phyloP scores from a whole-genome alignment of 2,113 vertebrate genomes.

The Macroglossus sobrinus region DNA sequence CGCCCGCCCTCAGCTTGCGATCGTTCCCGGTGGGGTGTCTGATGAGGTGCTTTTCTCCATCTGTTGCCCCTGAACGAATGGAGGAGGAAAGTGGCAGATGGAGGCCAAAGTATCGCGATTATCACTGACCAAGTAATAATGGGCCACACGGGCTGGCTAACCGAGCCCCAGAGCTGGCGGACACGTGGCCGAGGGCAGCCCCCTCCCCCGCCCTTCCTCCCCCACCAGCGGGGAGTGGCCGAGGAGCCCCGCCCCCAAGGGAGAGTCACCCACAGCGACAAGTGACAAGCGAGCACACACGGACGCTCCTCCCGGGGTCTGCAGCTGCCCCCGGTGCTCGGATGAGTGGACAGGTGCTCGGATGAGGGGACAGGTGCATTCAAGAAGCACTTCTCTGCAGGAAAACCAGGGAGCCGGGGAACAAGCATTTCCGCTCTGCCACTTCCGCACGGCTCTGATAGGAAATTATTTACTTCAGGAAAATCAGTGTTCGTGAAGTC shows the following conservation, averaged over 20 bases:
- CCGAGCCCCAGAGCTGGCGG: background rate
- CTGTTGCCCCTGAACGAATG: background rate
- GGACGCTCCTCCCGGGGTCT: background rate
- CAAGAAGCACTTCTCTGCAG: background rate
- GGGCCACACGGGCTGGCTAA: background rate
- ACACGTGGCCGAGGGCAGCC: too few relatives aligned
- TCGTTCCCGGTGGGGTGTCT: background rate
- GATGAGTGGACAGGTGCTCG: background rate
- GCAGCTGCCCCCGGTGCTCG: background rate
- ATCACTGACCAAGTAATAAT: too few relatives aligned
- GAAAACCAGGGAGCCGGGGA: background rate
- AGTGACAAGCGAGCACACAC: fast-evolving
- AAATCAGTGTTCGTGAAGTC: background rate
- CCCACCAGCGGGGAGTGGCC: too few relatives aligned
- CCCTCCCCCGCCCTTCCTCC: too few relatives aligned
- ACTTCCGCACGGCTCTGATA: background rate
- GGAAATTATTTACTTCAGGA: background rate
- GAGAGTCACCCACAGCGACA: fast-evolving
- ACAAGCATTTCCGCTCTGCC: background rate
- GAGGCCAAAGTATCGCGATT: background rate
- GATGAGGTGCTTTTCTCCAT: background rate
- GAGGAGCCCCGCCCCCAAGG: background rate
- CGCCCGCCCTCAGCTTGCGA: background rate
- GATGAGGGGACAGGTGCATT: background rate
- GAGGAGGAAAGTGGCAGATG: background rate